phyloP scores from a whole-genome alignment of 2,888 invertebrate species.

The Sarcophaga rosellei region DNA sequence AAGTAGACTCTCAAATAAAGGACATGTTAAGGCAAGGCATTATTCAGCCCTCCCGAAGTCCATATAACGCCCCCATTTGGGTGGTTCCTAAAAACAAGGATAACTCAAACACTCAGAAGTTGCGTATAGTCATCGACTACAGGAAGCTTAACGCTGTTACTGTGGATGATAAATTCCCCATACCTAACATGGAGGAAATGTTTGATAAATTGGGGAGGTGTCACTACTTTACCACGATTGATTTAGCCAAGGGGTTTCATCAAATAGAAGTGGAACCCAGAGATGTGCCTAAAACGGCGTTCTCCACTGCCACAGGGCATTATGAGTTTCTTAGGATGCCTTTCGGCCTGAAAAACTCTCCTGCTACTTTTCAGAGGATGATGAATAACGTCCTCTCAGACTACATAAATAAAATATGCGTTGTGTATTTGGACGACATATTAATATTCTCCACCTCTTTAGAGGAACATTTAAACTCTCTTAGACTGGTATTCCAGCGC shows the following conservation, averaged over 20 bases:
- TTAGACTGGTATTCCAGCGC: slow-evolving; percentile 12
- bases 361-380: slow-evolving; percentile 3
- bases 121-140: slow-evolving; percentile 52
- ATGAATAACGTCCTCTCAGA: slow-evolving; percentile 21
- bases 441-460: slow-evolving; percentile 36
- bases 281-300: slow-evolving; percentile 25
- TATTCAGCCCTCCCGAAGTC: slow-evolving; percentile 68
- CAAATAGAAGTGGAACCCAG: slow-evolving; percentile 23
- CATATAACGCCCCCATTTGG: slow-evolving; percentile 63
- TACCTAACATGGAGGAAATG: slow-evolving; percentile 55
- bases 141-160: slow-evolving; percentile 7
- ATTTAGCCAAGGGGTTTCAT: slow-evolving; percentile 41
- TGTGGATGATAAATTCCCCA: slow-evolving; percentile 33
- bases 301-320: slow-evolving; percentile 3
- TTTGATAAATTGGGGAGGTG: slow-evolving; percentile 52
- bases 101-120: slow-evolving; percentile 32
- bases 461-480: slow-evolving; percentile 6
- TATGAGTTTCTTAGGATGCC: slow-evolving; percentile 30
- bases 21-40: slow-evolving; percentile 68
- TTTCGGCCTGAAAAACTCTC: not conserved
- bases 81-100: slow-evolving; percentile 37
- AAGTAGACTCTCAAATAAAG: slow-evolving; percentile 43
- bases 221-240: slow-evolving; percentile 50
- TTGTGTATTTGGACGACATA: slow-evolving; percentile 18
- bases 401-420: not conserved